These are phyloP conservation scores for Atta texana DNA, from an alignment of 1,140 invertebrate genomes.

Conservation along the genomic window DNA sequence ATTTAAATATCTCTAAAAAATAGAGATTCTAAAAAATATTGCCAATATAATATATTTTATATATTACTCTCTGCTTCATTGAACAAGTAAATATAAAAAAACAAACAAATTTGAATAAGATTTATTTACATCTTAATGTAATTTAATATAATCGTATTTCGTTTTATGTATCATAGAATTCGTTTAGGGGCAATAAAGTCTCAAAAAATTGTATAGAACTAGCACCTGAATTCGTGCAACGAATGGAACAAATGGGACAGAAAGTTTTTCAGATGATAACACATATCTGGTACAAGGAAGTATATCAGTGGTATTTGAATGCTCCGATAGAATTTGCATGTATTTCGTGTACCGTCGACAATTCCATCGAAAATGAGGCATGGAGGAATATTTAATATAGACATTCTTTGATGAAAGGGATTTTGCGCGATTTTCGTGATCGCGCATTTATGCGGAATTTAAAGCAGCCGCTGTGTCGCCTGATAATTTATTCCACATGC, in stretches of 20 bases:
- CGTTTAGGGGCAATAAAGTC: neutral
- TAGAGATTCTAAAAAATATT: neutral
- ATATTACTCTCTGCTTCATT: neutral
- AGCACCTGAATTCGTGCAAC: neutral
- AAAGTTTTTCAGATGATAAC: constrained; percentile 33
- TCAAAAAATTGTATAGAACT: constrained; percentile 21
- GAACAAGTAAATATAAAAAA: neutral
- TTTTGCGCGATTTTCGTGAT: constrained; percentile 29
- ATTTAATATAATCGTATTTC: neutral
- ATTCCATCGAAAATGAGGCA: constrained; percentile 6
- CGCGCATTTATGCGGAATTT: constrained; percentile 45
- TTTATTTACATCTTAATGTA: neutral
- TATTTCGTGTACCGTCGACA: constrained; percentile 30
- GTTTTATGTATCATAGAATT: neutral
- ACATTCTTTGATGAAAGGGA: constrained; percentile 33
- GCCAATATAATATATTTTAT: neutral
- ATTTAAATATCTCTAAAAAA: no score
- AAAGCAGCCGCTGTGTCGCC: neutral
- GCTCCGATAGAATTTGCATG: neutral
- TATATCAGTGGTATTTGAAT: neutral
- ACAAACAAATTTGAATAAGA: neutral
- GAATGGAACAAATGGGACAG: neutral
- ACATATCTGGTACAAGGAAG: neutral
- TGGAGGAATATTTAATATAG: constrained; percentile 45
- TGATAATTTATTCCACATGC: constrained; percentile 33